Evolutionary conservation across 1,140 invertebrate genomes (phyloP).

Genomic region (Thrips palmi): DNA sequence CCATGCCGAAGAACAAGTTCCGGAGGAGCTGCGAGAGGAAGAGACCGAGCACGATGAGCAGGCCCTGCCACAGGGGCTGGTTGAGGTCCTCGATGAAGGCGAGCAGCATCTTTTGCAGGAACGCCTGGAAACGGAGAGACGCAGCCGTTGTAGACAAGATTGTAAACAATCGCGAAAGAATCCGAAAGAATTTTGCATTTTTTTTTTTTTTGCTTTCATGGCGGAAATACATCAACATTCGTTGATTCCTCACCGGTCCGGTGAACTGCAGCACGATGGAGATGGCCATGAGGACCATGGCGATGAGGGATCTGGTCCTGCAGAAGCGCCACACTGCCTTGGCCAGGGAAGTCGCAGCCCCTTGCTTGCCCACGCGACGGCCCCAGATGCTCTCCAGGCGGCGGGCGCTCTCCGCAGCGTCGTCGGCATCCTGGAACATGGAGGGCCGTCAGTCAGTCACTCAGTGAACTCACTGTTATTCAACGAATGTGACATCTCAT

Average conservation of each 20-base stretch:
- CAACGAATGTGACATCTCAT: too few relatives aligned
- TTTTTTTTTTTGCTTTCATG: neutral
- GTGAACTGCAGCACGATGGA: slow-evolving; percentile 16
- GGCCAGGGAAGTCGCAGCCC: slow-evolving; percentile 7
- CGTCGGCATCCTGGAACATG: slow-evolving; percentile 13
- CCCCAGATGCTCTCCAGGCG: slow-evolving; percentile 15
- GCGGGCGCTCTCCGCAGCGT: slow-evolving; percentile 15
- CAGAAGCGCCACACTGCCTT: slow-evolving; percentile 15
- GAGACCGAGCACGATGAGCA: slow-evolving; percentile 11
- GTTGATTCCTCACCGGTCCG: slow-evolving; percentile 15
- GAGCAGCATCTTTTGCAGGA: slow-evolving; percentile 14
- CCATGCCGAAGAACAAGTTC: slow-evolving; percentile 14
- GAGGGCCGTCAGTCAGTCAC: too few relatives aligned
- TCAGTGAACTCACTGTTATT: too few relatives aligned
- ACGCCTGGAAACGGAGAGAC: slow-evolving; percentile 12
- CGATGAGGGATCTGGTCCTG: slow-evolving; percentile 15
- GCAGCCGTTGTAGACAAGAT: neutral
- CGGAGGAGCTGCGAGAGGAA: slow-evolving; percentile 13
- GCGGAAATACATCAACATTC: neutral
- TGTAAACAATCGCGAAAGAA: neutral
- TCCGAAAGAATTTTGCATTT: neutral
- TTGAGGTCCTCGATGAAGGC: slow-evolving; percentile 13
- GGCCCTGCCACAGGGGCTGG: slow-evolving; percentile 13
- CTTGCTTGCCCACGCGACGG: slow-evolving; percentile 8
- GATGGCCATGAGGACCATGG: slow-evolving; percentile 15